Conservation (phyloP, 2,113 vertebrate species). For the Mixornis gularis region DNA sequence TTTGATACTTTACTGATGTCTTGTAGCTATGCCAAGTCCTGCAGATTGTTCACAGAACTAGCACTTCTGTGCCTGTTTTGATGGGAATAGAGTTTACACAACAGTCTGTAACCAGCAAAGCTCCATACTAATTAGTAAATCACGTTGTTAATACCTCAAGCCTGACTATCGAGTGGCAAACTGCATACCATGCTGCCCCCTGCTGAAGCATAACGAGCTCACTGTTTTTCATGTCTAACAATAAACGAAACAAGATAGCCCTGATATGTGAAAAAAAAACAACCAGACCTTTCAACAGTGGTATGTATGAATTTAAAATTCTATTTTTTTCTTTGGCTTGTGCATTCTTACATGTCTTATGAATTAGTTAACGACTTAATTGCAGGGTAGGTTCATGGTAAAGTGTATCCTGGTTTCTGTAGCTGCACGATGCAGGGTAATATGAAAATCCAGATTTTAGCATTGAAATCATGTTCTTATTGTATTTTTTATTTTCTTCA, state of each 20-base stretch:
- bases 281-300: neutral
- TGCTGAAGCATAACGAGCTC: neutral
- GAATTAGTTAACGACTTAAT: neutral
- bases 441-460: neutral
- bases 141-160: neutral
- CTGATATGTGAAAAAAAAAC: neutral
- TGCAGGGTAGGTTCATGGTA: neutral
- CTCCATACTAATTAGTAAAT: conserved; percentile 2
- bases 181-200: conserved; percentile 22
- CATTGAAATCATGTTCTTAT: neutral
- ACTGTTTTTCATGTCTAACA: neutral
- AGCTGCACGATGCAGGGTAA: neutral
- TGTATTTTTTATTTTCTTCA: neutral
- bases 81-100: neutral
- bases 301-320: neutral
- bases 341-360: neutral
- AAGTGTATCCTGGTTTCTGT: neutral
- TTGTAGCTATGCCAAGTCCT: neutral
- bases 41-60: neutral
- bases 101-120: neutral
- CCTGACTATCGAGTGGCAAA: neutral
- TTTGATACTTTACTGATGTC: neutral
- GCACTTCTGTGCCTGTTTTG: neutral
- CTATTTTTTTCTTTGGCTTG: neutral
- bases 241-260: neutral